phyloP scores from a whole-genome alignment of 2,113 vertebrate species.

The Stegastes partitus region DNA sequence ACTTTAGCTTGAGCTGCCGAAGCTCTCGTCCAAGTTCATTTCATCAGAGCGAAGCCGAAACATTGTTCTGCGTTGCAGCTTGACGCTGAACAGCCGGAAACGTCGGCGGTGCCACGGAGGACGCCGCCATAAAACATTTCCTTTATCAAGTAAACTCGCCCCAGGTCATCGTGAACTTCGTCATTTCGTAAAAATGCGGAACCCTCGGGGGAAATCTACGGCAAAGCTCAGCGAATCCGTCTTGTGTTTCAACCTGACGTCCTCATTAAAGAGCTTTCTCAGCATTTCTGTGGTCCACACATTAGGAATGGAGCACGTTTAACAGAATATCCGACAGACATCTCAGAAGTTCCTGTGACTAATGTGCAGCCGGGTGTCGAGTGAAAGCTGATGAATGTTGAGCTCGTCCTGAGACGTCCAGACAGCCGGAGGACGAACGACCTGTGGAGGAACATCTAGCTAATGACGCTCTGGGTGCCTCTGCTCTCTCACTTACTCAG shows the following conservation, averaged over 20 bases:
- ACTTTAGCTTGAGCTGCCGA: conserved; percentile 80
- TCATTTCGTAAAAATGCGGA: conserved; percentile 24
- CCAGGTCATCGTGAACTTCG: conserved; percentile 42
- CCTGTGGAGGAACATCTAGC: conserved; percentile 56
- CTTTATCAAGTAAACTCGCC: conserved; percentile 33
- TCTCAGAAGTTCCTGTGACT: conserved; percentile 10
- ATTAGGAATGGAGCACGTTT: not conserved
- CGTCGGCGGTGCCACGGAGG: conserved; percentile 74
- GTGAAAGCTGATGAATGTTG: conserved; percentile 54
- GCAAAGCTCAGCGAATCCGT: conserved; percentile 38
- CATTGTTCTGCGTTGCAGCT: conserved; percentile 81
- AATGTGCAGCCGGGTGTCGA: too few species aligned
- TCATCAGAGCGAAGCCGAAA: conserved; percentile 86
- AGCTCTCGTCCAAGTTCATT: conserved; percentile 85
- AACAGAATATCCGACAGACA: conserved; percentile 24
- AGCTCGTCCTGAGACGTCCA: conserved; percentile 43
- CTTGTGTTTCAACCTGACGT: conserved; percentile 25
- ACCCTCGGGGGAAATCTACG: conserved; percentile 34
- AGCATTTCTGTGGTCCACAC: conserved; percentile 28
- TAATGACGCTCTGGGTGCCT: conserved; percentile 72
- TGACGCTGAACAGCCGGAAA: conserved; percentile 91
- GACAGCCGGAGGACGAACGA: conserved; percentile 66
- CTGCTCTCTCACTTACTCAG: conserved; percentile 75
- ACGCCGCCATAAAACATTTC: conserved; percentile 28
- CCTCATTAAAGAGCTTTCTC: conserved; percentile 14